A percentile compares a stretch with the other conserved stretches of the same genome.
Conservation (phyloP, 2,113 vertebrate species). For the Heterocephalus glaber region DNA sequence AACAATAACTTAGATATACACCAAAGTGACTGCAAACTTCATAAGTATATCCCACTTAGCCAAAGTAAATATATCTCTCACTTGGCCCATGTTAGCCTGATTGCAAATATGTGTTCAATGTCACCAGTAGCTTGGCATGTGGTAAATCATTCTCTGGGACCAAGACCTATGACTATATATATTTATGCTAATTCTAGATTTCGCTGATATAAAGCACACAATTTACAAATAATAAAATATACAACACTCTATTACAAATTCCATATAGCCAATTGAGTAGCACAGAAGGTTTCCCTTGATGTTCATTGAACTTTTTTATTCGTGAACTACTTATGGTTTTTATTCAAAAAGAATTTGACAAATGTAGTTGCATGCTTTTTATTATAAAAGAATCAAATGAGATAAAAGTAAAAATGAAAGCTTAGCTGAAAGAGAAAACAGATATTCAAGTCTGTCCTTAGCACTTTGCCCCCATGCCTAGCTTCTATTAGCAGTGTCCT, state of each 20-base stretch:
- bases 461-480: neutral
- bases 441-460: neutral
- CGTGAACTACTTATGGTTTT: neutral
- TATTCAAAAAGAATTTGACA: neutral
- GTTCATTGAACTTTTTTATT: neutral
- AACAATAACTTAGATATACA: neutral
- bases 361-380: neutral
- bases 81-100: neutral
- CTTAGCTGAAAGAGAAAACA: neutral
- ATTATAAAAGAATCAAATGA: neutral
- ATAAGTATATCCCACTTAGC: neutral
- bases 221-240: neutral
- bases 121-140: neutral
- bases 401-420: neutral
- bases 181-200: neutral
- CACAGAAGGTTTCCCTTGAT: neutral
- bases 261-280: neutral
- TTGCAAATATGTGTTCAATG: neutral
- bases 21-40: neutral
- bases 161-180: neutral
- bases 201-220: neutral
- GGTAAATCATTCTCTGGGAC: neutral
- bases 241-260: neutral
- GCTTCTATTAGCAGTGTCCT: conserved; percentile 77
- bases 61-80: neutral